Evolutionary conservation across 2,797 vertebrate species (phyloP).

Genomic region (Silurus lanzhouensis): DNA sequence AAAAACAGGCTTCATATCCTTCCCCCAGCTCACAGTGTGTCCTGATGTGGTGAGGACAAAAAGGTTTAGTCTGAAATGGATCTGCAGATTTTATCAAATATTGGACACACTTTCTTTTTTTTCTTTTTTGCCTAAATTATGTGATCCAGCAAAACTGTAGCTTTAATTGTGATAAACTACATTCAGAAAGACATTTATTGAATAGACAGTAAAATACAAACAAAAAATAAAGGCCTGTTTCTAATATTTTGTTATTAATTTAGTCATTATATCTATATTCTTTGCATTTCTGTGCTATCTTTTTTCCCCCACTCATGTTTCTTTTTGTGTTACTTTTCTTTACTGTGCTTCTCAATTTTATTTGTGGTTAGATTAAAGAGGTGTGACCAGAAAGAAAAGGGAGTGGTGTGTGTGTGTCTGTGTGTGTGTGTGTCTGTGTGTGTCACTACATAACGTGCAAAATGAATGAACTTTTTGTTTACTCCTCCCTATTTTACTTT

Average conservation of each 20-base stretch:
- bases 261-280: no score
- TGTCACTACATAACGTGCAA: no score
- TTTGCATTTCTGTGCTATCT: background rate
- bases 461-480: background rate
- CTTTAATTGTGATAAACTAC: no score
- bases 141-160: background rate
- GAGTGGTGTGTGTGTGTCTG: background rate
- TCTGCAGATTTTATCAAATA: constrained; percentile 67
- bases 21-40: constrained; percentile 50
- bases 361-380: background rate
- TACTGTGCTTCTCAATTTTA: background rate
- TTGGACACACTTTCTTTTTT: constrained; percentile 58
- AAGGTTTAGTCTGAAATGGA: constrained; percentile 53
- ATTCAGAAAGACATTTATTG: background rate
- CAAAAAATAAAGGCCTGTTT: background rate
- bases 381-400: background rate
- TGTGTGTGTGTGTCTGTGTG: no score
- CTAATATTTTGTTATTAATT: background rate
- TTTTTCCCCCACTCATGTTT: background rate
- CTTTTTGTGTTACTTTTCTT: background rate
- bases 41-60: constrained; percentile 36
- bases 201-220: no score
- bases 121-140: background rate
- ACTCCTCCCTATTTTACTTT: background rate
- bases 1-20: constrained; percentile 70